Evolutionary conservation across 37 sponge, comb jelly and placozoan species (phyloP).

Genomic region (Halichondria panicea): DNA sequence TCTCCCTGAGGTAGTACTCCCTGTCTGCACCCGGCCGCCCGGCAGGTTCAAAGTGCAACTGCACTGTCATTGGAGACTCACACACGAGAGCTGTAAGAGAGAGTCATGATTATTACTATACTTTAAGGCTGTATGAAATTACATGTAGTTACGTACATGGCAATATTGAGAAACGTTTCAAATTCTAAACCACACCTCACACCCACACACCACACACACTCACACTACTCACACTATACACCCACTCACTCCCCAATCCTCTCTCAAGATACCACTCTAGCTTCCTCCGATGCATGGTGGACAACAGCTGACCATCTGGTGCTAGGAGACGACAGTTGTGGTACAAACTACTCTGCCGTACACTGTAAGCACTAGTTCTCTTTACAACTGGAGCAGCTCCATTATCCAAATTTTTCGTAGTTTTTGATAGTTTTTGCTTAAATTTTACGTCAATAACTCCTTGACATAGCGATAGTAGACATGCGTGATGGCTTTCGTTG

Average conservation of each 20-base stretch:
- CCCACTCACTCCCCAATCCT: constrained; percentile 60
- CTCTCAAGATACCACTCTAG: constrained; percentile 78
- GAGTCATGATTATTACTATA: not conserved
- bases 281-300: constrained; percentile 71
- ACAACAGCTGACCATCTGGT: constrained; percentile 78
- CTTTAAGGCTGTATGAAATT: not conserved
- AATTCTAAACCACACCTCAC: not conserved
- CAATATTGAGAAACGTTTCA: not conserved
- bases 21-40: constrained; percentile 69
- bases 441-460: constrained; percentile 45
- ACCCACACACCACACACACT: not conserved
- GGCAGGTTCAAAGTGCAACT: constrained; percentile 80
- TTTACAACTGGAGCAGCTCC: not conserved
- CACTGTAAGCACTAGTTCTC: constrained; percentile 35
- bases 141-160: not conserved
- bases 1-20: constrained; percentile 73
- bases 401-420: not conserved
- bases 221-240: not conserved
- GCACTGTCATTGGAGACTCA: constrained; percentile 60
- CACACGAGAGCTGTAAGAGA: constrained; percentile 44
- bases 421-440: not conserved
- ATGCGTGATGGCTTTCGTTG: not conserved
- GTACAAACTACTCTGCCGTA: constrained; percentile 62
- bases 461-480: constrained; percentile 36
- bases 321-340: constrained; percentile 81